phyloP scores from a whole-genome alignment of 2,113 vertebrate species.

The Murina feae region DNA sequence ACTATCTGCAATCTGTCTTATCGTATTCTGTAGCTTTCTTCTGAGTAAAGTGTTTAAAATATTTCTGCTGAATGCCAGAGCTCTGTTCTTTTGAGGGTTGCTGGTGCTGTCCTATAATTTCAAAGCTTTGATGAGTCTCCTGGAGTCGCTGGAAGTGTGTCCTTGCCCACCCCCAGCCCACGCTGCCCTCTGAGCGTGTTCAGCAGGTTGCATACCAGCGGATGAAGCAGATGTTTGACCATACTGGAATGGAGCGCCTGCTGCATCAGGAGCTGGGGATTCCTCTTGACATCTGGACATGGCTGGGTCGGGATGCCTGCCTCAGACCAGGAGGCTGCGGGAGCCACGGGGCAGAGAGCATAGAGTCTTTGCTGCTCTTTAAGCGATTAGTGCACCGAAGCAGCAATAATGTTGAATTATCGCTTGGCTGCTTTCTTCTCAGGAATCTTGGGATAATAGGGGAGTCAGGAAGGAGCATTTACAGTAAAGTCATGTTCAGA shows the following conservation, averaged over 20 bases:
- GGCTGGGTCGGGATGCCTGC: constrained; percentile 88
- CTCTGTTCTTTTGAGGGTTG: constrained; percentile 31
- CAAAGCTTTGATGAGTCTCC: constrained; percentile 32
- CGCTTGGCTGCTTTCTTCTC: constrained; percentile 88
- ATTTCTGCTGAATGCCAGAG: not conserved
- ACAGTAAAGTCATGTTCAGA: constrained; percentile 82
- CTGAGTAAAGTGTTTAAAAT: constrained; percentile 8
- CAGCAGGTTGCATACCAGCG: constrained; percentile 89
- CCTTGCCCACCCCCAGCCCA: constrained; percentile 50
- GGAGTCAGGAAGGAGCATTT: constrained; percentile 82
- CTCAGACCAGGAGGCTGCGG: constrained; percentile 90
- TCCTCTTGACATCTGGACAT: constrained; percentile 96
- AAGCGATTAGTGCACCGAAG: constrained; percentile 91
- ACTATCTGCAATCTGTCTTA: not conserved
- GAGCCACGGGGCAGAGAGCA: constrained; percentile 90
- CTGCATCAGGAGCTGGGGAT: constrained; percentile 90
- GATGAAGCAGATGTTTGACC: constrained; percentile 94
- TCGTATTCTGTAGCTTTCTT: not conserved
- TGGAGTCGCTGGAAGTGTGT: not conserved
- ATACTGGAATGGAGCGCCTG: constrained; percentile 91
- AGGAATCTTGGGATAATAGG: constrained; percentile 89
- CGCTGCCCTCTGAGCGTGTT: constrained; percentile 24
- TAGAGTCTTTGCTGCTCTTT: constrained; percentile 88
- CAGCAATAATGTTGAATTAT: constrained; percentile 92
- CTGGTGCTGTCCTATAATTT: constrained; percentile 21